A percentile compares a stretch with the other conserved stretches of the same genome.
Evolutionary conservation across 2,888 invertebrate species (phyloP).

Genomic region (Scelioninae gen. 1): DNA sequence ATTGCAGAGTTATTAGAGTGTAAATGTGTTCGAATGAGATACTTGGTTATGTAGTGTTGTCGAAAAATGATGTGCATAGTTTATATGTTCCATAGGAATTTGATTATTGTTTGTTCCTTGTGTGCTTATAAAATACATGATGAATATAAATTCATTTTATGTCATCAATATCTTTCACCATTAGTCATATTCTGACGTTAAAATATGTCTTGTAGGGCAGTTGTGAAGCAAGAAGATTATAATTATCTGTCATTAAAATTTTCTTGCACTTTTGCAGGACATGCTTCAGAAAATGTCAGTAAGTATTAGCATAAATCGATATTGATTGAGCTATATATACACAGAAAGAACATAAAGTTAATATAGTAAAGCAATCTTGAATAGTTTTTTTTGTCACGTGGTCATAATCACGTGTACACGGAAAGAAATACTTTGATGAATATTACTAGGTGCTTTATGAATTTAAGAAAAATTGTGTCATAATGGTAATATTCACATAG

Average conservation of each 20-base stretch:
- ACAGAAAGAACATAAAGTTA: constrained; percentile 14
- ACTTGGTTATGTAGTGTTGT: no score
- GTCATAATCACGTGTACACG: constrained; percentile 13
- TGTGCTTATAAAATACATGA: background rate
- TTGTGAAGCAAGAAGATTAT: constrained; percentile 27
- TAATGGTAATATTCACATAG: no score
- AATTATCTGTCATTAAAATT: constrained; percentile 49
- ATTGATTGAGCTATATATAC: constrained; percentile 54
- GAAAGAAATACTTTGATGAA: no score
- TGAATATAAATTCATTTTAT: constrained; percentile 21
- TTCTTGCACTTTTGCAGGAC: constrained; percentile 36
- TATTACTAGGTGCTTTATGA: no score
- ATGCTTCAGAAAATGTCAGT: constrained; percentile 39
- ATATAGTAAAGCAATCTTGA: constrained; percentile 34
- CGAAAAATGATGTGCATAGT: constrained; percentile 11
- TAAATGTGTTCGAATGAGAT: no score
- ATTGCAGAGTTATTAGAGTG: no score
- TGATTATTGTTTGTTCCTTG: background rate
- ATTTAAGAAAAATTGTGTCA: no score
- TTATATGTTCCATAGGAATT: background rate
- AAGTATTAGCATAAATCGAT: constrained; percentile 57
- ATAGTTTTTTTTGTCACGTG: constrained; percentile 33
- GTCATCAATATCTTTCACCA: constrained; percentile 23
- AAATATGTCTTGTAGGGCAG: constrained; percentile 26
- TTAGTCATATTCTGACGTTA: constrained; percentile 33